phyloP scores from a whole-genome alignment of 2,797 vertebrate species.

The Melanotaenia maccullochi region DNA sequence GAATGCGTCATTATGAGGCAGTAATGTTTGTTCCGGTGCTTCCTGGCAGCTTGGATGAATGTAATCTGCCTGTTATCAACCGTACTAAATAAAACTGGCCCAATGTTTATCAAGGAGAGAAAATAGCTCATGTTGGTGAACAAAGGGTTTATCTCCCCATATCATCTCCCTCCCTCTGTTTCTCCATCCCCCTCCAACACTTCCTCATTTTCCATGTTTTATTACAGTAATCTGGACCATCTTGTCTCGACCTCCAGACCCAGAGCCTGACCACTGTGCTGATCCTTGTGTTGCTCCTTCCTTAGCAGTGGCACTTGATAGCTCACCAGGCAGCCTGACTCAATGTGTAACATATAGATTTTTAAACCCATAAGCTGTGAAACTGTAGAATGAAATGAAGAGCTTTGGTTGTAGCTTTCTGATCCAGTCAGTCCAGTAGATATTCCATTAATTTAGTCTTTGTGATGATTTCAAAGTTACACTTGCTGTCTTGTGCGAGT shows the following conservation, averaged over 20 bases:
- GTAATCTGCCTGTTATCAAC: conserved; percentile 64
- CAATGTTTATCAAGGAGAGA: conserved; percentile 71
- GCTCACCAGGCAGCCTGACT: conserved; percentile 26
- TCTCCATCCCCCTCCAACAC: conserved; percentile 26
- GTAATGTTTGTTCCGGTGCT: conserved; percentile 65
- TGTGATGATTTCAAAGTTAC: conserved; percentile 20
- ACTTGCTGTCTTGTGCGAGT: background rate
- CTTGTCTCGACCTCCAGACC: conserved; percentile 52
- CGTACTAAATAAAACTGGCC: conserved; percentile 71
- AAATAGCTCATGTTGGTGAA: conserved; percentile 64
- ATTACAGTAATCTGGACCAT: conserved; percentile 78
- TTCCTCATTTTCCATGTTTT: conserved; percentile 73
- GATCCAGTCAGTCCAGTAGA: conserved; percentile 36
- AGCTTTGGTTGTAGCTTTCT: conserved; percentile 25
- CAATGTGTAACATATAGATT: conserved; percentile 35
- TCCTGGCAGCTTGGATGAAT: conserved; percentile 56
- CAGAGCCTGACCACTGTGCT: conserved; percentile 25
- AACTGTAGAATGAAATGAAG: conserved; percentile 43
- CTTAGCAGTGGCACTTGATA: conserved; percentile 27
- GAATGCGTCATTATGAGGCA: conserved; percentile 40
- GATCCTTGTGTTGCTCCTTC: conserved; percentile 36
- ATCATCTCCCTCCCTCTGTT: conserved; percentile 51
- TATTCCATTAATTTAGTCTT: conserved; percentile 12
- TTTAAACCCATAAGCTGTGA: conserved; percentile 37
- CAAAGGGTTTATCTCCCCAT: conserved; percentile 70